These are phyloP conservation scores for Acanthopagrus latus DNA, from an alignment of 2,797 vertebrate species.

Conservation along the genomic window DNA sequence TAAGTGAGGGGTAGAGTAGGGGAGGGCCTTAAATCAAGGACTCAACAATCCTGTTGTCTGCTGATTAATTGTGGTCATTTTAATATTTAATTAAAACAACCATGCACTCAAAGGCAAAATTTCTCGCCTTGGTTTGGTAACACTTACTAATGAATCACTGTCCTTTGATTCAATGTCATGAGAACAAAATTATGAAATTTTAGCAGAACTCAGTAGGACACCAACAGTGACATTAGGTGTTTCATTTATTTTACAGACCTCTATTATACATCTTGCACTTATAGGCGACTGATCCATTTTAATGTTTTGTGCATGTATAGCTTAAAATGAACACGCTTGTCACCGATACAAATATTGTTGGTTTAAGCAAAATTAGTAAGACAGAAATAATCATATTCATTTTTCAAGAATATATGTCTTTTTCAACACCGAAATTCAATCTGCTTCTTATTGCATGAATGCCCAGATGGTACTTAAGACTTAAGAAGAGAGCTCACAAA, in stretches of 20 bases:
- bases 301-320: neutral
- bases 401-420: constrained; percentile 1
- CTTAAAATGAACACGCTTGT: neutral
- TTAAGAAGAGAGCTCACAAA: constrained; percentile 37
- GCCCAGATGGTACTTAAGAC: constrained; percentile 25
- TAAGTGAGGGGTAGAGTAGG: constrained; percentile 24
- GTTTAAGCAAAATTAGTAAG: neutral
- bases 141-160: constrained; percentile 31
- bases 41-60: constrained; percentile 32
- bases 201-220: neutral
- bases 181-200: neutral
- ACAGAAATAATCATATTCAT: neutral
- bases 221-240: neutral
- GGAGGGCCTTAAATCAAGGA: constrained; percentile 14
- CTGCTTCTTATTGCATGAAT: constrained; percentile 24
- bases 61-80: constrained; percentile 60
- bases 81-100: constrained; percentile 63
- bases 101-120: constrained; percentile 9
- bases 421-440: neutral
- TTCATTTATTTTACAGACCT: neutral
- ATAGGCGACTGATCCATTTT: neutral
- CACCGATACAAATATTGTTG: neutral
- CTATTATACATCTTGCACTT: neutral
- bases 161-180: constrained; percentile 19
- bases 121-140: neutral